Conservation (phyloP, 2,888 invertebrate genomes). For the Parapristionchus giblindavisi region DNA sequence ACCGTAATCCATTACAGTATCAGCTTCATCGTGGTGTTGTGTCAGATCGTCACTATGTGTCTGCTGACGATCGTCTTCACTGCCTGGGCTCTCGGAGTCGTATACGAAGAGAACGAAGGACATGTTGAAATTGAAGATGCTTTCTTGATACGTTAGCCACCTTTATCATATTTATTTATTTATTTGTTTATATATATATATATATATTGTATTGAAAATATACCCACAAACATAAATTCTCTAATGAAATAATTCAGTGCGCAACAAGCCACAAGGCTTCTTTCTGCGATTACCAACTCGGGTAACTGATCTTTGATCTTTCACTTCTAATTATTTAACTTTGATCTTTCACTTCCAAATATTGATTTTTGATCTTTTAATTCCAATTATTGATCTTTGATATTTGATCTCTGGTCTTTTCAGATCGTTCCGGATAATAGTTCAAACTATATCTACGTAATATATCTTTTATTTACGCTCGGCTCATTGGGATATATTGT, state of each 20-base stretch:
- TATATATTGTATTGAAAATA: too few species aligned
- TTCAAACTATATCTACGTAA: not conserved
- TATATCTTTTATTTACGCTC: constrained; percentile 16
- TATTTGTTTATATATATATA: too few species aligned
- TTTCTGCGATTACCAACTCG: not conserved
- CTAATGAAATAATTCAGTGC: constrained; percentile 9
- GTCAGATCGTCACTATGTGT: not conserved
- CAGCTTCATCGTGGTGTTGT: constrained; percentile 2
- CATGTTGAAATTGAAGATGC: not conserved
- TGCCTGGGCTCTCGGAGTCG: constrained; percentile 1
- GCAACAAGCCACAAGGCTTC: constrained; percentile 8
- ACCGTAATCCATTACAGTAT: too few species aligned
- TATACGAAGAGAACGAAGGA: constrained; percentile 13
- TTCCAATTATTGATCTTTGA: not conserved
- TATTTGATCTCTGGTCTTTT: not conserved
- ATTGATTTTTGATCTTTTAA: constrained; percentile 4
- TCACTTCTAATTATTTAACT: not conserved
- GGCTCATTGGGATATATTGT: constrained; percentile 23
- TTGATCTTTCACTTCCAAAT: not conserved
- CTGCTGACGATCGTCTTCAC: not conserved
- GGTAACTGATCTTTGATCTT: not conserved
- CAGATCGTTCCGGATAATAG: constrained; percentile 13
- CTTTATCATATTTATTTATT: too few species aligned
- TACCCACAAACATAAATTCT: too few species aligned
- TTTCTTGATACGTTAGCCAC: not conserved